Conservation (phyloP, 2,888 invertebrate genomes). For the Meganola albula region DNA sequence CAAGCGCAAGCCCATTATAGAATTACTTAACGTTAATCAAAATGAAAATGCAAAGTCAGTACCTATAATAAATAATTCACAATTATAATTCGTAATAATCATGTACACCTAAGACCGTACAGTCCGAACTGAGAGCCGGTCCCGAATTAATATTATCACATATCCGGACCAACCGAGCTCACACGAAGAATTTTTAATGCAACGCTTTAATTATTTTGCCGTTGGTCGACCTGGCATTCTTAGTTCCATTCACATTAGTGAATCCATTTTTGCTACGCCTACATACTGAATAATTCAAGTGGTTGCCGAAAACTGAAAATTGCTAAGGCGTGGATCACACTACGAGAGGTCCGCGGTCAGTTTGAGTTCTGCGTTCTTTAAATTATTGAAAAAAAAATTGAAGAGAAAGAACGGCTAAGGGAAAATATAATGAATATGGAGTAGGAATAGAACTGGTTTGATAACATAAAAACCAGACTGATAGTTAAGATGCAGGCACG, state of each 20-base stretch:
- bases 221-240: slow-evolving; percentile 45
- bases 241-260: slow-evolving; percentile 77
- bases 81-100: slow-evolving; percentile 36
- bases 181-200: slow-evolving; percentile 76
- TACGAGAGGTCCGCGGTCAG: no score
- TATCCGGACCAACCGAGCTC: slow-evolving; percentile 65
- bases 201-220: slow-evolving; percentile 75
- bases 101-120: slow-evolving; percentile 35
- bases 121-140: slow-evolving; percentile 29
- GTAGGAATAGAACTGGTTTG: no score
- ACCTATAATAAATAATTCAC: slow-evolving; percentile 30
- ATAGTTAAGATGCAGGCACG: no score
- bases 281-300: slow-evolving; percentile 34
- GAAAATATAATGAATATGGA: no score
- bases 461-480: no score
- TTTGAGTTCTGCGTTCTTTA: no score
- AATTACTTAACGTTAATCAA: no score
- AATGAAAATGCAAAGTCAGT: no score
- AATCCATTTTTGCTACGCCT: slow-evolving; percentile 67
- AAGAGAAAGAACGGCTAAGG: no score
- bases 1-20: no score
- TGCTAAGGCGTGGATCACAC: no score
- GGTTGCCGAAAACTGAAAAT: slow-evolving; percentile 73
- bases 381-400: no score
- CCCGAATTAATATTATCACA: slow-evolving; percentile 75